These are phyloP conservation scores for Drosophila kambysellisi DNA, from an alignment of 2,888 invertebrate species.

Conservation along the genomic window DNA sequence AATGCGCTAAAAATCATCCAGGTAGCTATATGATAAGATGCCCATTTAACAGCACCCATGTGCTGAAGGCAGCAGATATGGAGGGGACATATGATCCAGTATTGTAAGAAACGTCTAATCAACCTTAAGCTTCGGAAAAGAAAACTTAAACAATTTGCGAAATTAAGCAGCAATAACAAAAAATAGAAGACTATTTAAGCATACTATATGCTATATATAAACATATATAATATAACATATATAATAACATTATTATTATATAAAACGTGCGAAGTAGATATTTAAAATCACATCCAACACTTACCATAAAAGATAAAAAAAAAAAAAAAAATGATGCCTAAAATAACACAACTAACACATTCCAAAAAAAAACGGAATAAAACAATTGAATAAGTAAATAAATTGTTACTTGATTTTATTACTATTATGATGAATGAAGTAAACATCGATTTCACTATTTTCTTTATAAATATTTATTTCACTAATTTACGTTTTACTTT, in stretches of 20 bases:
- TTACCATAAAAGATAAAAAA: too few relatives aligned
- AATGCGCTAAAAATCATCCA: too few relatives aligned
- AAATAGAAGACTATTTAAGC: neutral
- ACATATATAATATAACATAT: neutral
- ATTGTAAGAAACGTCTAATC: neutral
- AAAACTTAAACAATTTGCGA: neutral
- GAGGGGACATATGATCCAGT: neutral
- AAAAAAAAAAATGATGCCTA: too few relatives aligned
- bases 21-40: too few relatives aligned
- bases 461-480: neutral
- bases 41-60: slow-evolving; percentile 2
- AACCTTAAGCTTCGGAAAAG: neutral
- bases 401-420: neutral
- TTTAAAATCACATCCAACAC: too few relatives aligned
- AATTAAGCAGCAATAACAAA: neutral
- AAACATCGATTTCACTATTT: neutral
- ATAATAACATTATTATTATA: neutral
- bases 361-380: neutral
- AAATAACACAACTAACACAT: neutral
- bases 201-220: neutral
- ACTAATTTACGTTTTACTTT: neutral
- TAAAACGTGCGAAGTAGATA: too few relatives aligned
- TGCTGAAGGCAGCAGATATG: neutral
- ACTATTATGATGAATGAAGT: neutral
- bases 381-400: neutral